Percentiles rank a stretch among this genome's conserved stretches.
These are phyloP conservation scores for Acrocyrtus sp. DNA, from an alignment of 2,888 invertebrate species.

Conservation along the genomic window DNA sequence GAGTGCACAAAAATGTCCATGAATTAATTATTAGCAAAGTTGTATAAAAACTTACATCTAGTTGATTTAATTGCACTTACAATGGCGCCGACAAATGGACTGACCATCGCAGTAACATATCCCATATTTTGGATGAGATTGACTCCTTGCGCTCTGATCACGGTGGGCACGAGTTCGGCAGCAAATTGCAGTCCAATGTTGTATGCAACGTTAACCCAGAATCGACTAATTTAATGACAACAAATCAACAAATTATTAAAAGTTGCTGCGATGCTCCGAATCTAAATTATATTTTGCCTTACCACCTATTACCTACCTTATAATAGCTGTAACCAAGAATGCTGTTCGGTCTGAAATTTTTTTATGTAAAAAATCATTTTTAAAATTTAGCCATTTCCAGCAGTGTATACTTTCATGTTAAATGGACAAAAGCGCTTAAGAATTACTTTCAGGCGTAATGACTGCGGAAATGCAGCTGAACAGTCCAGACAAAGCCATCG, in stretches of 20 bases:
- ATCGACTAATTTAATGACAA: no score
- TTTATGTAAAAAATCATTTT: no score
- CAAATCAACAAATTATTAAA: no score
- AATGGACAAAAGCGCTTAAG: no score
- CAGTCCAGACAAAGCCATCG: constrained; percentile 82
- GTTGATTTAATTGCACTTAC: no score
- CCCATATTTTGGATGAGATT: constrained; percentile 64
- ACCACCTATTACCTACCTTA: no score
- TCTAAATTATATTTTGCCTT: no score
- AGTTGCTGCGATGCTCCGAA: no score
- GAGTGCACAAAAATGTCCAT: constrained; percentile 64
- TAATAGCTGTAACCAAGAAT: constrained; percentile 73
- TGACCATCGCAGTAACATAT: constrained; percentile 64
- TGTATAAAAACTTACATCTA: no score
- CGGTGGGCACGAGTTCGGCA: constrained; percentile 86
- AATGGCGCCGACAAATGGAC: constrained; percentile 85
- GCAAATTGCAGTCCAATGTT: constrained; percentile 91
- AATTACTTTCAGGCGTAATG: constrained; percentile 75
- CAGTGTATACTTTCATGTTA: no score
- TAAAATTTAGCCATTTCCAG: no score
- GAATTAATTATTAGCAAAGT: no score
- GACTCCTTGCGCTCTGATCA: constrained; percentile 71
- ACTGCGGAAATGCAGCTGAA: constrained; percentile 80
- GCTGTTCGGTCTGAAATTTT: constrained; percentile 15
- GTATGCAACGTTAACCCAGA: constrained; percentile 88